A percentile compares a stretch with the other conserved stretches of the same genome.
Evolutionary conservation across 2,797 vertebrate species (phyloP).

Genomic region (Rhodeus uyekii): DNA sequence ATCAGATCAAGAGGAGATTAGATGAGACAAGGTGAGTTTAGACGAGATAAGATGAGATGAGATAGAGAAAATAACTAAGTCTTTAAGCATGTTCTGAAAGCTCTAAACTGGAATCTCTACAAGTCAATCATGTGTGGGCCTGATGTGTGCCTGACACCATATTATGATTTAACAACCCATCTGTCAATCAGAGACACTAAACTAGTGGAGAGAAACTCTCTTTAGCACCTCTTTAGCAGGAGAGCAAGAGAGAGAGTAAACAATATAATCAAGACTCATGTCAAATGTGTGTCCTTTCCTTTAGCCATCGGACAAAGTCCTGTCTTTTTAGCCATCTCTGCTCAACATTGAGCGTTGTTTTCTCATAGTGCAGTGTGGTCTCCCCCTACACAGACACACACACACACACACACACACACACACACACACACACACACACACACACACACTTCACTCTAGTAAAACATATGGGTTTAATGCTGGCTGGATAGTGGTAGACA

Average conservation of each 20-base stretch:
- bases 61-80: neutral
- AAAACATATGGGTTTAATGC: neutral
- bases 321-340: neutral
- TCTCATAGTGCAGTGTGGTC: neutral
- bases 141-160: neutral
- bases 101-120: neutral
- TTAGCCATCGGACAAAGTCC: neutral
- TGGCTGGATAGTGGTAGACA: neutral
- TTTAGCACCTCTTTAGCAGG: too few relatives aligned
- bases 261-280: slow-evolving; percentile 2
- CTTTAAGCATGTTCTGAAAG: neutral
- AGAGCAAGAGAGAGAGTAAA: neutral
- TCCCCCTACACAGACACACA: neutral
- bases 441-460: neutral
- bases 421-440: neutral
- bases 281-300: neutral
- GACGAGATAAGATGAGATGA: neutral
- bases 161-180: neutral
- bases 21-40: neutral
- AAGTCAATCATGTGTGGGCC: neutral
- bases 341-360: neutral
- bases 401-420: neutral
- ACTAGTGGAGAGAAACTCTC: neutral
- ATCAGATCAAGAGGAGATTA: neutral
- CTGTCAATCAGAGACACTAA: slow-evolving; percentile 11